Evolutionary conservation across 2,888 invertebrate species (phyloP), one percentile per base, ranked within the genome.

Genomic region (Priocnemis perturbator): DNA sequence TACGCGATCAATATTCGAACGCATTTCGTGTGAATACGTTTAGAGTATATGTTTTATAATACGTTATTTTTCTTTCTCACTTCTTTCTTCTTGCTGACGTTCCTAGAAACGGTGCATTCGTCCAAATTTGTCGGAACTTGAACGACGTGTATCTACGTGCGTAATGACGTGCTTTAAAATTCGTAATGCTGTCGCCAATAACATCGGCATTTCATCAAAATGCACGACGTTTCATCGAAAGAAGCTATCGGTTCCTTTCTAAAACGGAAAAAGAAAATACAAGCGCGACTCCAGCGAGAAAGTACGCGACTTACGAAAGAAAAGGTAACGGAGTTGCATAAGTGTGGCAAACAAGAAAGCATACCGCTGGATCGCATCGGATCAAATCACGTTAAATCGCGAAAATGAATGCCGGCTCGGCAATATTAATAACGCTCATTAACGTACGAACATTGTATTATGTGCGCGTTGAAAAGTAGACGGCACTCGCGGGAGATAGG

Each of bases 291-390:
- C 17, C 14, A 19, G 21, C 56, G n/a, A 47, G 21, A 61, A 45
- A 23, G 47, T 30, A 69, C 55, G 69, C 19, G 59, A 48, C 58
- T 50, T 19, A 68, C 69, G 68, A 69, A 67, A 74, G 69, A 65
- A 73, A 62, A 65, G 62, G 64, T 69, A 67, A 66, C 69, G 48
- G 19, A 11, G 57, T 44, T 44, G 59, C 44, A n/a, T 37, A 59
- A 45, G 44, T 37, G 37, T 9, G 37, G 37, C 11, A 7, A 26
- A 11, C 37, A 11, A 11, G 37, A 37, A 37, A 37, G 37, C 37
- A 37, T 11, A 11, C 4, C 37, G 37, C 11, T 9, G 37, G 37
- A 37, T 15, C 7, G 55, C 20, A 21, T 26, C 30, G 30, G 19
- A 26, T 57, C 37, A 37, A 17, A 30, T 37, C 23, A 37, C 57